Evolutionary conservation across 1,140 invertebrate species (phyloP).

Genomic region (Ips typographus): DNA sequence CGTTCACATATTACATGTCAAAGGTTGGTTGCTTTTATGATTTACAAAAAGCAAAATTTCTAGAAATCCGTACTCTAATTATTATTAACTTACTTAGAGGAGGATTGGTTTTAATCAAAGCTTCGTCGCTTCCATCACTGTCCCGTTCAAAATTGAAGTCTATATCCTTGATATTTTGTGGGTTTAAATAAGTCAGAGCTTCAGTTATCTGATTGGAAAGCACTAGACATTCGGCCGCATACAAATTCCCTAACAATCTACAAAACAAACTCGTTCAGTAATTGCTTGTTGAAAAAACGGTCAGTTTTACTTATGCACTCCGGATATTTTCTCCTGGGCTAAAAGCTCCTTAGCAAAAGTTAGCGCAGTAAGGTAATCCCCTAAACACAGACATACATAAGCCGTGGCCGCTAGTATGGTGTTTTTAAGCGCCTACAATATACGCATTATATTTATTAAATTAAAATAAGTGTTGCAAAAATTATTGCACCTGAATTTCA

Average conservation of each 20-base stretch:
- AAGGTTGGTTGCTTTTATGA: too few species aligned
- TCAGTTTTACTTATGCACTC: constrained; percentile 60
- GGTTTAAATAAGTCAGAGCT: constrained; percentile 82
- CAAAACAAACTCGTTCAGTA: constrained; percentile 39
- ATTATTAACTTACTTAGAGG: constrained; percentile 42
- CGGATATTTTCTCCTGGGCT: constrained; percentile 64
- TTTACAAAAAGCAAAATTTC: too few species aligned
- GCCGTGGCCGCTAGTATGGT: constrained; percentile 76
- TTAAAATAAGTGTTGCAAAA: background rate
- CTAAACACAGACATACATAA: constrained; percentile 82
- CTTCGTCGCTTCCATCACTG: constrained; percentile 48
- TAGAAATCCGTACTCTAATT: too few species aligned
- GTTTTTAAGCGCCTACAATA: constrained; percentile 55
- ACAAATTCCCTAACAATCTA: constrained; percentile 83
- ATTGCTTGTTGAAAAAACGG: background rate
- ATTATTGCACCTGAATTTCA: constrained; percentile 18
- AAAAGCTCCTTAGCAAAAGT: constrained; percentile 73
- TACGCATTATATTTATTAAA: background rate
- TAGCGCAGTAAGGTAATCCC: constrained; percentile 80
- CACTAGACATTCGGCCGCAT: constrained; percentile 87
- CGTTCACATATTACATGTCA: too few species aligned
- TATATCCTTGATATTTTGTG: constrained; percentile 69
- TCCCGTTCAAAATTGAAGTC: constrained; percentile 51
- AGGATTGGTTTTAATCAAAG: constrained; percentile 52
- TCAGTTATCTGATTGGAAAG: constrained; percentile 79